Base-by-base conservation (phyloP, 2,888 invertebrate genomes). In the Meteorus colon region DNA sequence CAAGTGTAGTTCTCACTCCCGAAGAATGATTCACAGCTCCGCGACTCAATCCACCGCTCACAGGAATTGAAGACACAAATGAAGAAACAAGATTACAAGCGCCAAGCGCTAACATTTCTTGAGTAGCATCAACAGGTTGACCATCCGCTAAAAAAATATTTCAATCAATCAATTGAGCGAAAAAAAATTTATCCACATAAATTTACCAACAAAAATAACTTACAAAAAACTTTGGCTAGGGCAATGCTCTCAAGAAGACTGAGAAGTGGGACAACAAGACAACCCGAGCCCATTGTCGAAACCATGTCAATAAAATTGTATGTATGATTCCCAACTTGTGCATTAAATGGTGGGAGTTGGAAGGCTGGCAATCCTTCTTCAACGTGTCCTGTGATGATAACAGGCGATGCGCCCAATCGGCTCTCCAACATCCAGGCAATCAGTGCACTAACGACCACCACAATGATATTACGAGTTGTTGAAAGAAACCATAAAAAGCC, bases 401-500 rank as follows among this genome's bases (percentile, higher is more conserved):
- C 94, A 0, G 94, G 94, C 73, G 91, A 90, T 79, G 92, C 90
- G 16, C 88, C 87, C 45, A 91, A 90, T 85, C 92, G 91, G 60
- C 91, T 89, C 86, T 94, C 93, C 86, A 94, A 92, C 83, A 92
- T 90, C 89, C 93, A 94, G 0, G 94, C 94, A 71, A 94, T 90
- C 6, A 92, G 90, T 0, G 93, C 93, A 86, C 94, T 94, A 24
- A 93, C 89, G 29, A 95, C 91, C 76, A 96, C 95, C 34, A 95
- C 93, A 60, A 95, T 90, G 80, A 96, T 95, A 90, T 95, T 96
- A 78, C 96, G 90, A 0, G 94, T 93, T 34, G 95, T 95, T 76
- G 94, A 93, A 67, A 95, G 90, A 84, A 95, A 91, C 95, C 95
- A 95, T 68, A 95, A 90, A 63, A 91, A 87, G 84, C 94, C 93